These are phyloP conservation scores for Austrofundulus limnaeus DNA, from an alignment of 2,113 vertebrate species.

Conservation along the genomic window DNA sequence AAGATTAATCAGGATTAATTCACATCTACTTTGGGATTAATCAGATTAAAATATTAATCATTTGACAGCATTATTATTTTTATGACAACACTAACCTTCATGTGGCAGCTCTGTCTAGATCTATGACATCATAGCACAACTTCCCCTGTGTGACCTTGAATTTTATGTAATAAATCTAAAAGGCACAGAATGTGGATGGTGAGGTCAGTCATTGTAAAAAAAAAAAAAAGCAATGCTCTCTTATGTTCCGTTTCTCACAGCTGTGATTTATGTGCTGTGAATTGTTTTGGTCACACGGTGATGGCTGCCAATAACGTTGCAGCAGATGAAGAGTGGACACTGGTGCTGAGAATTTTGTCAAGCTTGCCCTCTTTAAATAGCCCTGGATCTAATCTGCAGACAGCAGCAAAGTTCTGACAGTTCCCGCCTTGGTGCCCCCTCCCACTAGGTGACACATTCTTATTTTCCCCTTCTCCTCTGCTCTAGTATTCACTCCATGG, in stretches of 20 bases:
- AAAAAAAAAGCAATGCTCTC: slow-evolving; percentile 4
- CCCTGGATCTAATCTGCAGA: slow-evolving; percentile 80
- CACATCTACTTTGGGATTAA: too few relatives aligned
- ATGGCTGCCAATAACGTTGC: slow-evolving; percentile 59
- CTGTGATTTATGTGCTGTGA: slow-evolving; percentile 39
- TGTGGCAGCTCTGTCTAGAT: slow-evolving; percentile 23
- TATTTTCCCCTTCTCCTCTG: slow-evolving; percentile 65
- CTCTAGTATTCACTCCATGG: slow-evolving; percentile 77
- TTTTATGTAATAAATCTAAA: slow-evolving; percentile 29
- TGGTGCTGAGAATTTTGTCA: slow-evolving; percentile 36
- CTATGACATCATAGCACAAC: slow-evolving; percentile 48
- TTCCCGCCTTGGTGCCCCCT: slow-evolving; percentile 73
- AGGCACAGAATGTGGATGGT: slow-evolving; percentile 11
- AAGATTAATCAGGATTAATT: too few relatives aligned
- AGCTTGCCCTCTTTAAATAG: slow-evolving; percentile 76
- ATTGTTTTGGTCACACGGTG: slow-evolving; percentile 44
- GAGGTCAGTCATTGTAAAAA: slow-evolving; percentile 31
- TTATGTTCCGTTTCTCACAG: slow-evolving; percentile 3
- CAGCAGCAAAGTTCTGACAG: slow-evolving; percentile 81
- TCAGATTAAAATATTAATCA: too few relatives aligned
- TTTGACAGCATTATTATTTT: too few relatives aligned
- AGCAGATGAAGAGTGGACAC: slow-evolving; percentile 45
- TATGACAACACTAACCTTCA: slow-evolving; percentile 35
- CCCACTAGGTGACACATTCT: slow-evolving; percentile 78
- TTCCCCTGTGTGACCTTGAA: slow-evolving; percentile 54